Evolutionary conservation across 2,888 invertebrate genomes (phyloP), one percentile per base, ranked within the genome.

Genomic region (Cheilosia grossa): DNA sequence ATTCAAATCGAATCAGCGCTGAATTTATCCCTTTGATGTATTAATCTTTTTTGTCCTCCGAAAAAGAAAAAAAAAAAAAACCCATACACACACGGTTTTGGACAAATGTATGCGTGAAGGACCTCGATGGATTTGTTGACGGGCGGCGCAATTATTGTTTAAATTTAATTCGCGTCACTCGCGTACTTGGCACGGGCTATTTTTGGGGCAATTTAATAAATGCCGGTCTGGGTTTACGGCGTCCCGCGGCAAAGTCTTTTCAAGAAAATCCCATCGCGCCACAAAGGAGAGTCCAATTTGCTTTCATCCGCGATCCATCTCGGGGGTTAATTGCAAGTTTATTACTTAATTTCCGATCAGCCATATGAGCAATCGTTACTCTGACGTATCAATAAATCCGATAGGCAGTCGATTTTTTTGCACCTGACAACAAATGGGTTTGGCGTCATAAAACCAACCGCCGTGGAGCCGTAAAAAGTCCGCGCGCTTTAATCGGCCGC

Each of bases 281-380:
- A 51, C 51, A 51, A 51, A 51, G 15, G 51, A 21, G 21, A 24
- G 24, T 10, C 56, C 27, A 58, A 75, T 59, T 10, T 47, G 37
- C 19, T 47, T 13, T 47, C 21, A 9, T 17, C 33, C 30, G 47
- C 47, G n/a, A 64, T 67, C 33, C 70, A 63, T 73, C 79, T 40
- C 13, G 9, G 15, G 15, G 13, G 56, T 67, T 82, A 82, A 82
- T 81, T 77, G 66, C 74, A 53, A 33, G 74, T 89, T 89, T 89
- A 89, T 88, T 77, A 73, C 87, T 88, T 88, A 88, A 89, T 89
- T 88, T 87, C 75, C 63, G 86, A 86, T 70, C 67, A 73, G 53
- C 58, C 64, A 30, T 27, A 6, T 56, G 64, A 74, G 78, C 80
- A 78, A 86, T 83, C 81, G 87, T 87, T 83, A 78, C 74, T 64